Evolutionary conservation across 2,888 invertebrate genomes (phyloP).

Genomic region (Endotricha flammealis): DNA sequence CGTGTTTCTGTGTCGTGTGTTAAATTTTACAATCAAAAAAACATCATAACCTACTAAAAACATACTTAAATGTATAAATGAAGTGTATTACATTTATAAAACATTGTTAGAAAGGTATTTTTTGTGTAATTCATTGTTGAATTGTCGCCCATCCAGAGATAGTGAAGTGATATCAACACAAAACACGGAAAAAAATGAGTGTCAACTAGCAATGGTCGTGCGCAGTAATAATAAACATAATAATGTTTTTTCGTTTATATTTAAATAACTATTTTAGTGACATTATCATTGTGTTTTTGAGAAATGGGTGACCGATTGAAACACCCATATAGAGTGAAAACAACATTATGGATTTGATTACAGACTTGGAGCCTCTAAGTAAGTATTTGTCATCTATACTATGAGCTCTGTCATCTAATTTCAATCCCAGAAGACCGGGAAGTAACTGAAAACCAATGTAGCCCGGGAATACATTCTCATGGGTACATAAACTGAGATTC

Average conservation of each 20-base stretch:
- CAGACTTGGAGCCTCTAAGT: constrained; percentile 62
- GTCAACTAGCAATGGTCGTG: constrained; percentile 37
- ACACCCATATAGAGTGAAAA: constrained; percentile 68
- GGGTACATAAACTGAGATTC: no score
- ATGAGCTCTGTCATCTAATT: no score
- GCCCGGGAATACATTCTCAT: no score
- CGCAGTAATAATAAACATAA: constrained; percentile 17
- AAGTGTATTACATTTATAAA: no score
- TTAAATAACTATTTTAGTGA: constrained; percentile 22
- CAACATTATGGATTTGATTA: constrained; percentile 61
- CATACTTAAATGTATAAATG: not conserved
- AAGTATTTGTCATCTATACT: no score
- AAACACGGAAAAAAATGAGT: constrained; percentile 53
- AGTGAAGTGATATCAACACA: constrained; percentile 39
- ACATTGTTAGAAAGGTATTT: no score
- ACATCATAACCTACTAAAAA: not conserved
- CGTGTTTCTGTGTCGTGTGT: constrained; percentile 61
- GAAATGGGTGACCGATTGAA: constrained; percentile 72
- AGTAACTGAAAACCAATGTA: no score
- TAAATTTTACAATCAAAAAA: constrained; percentile 10
- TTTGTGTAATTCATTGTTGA: no score
- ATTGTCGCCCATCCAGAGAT: constrained; percentile 23
- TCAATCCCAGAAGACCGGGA: no score
- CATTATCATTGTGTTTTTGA: constrained; percentile 41
- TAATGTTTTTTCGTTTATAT: constrained; percentile 17